Evolutionary conservation across 2,797 vertebrate species (phyloP).

Genomic region (Benthosema pterotum): DNA sequence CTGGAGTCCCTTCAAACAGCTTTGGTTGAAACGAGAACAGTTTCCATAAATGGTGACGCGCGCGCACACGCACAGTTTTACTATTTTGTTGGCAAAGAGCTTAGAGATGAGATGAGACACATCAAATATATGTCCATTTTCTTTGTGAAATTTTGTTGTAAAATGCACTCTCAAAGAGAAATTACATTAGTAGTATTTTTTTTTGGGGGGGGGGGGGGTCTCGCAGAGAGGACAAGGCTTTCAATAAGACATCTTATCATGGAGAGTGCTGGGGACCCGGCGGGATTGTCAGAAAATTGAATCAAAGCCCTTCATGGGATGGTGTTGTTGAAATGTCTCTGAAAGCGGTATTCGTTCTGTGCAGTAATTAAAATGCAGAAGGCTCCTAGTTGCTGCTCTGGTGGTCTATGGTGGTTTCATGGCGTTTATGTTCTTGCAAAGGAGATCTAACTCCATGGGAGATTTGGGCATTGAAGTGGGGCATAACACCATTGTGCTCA

Average conservation of each 20-base stretch:
- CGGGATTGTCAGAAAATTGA: slow-evolving; percentile 65
- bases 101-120: too few relatives aligned
- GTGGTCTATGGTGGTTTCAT: slow-evolving; percentile 53
- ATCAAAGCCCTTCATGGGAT: slow-evolving; percentile 60
- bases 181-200: slow-evolving; percentile 51
- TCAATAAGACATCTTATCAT: slow-evolving; percentile 50
- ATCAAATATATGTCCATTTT: too few relatives aligned
- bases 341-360: slow-evolving; percentile 45
- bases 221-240: slow-evolving; percentile 61
- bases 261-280: slow-evolving; percentile 43
- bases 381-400: slow-evolving; percentile 35
- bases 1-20: too few relatives aligned
- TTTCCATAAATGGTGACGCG: too few relatives aligned
- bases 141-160: not conserved
- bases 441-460: not conserved
- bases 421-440: slow-evolving; percentile 55
- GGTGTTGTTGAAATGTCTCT: slow-evolving; percentile 54
- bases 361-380: slow-evolving; percentile 57
- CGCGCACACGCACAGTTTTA: too few relatives aligned
- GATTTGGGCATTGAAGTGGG: too few relatives aligned
- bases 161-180: slow-evolving; percentile 31
- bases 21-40: too few relatives aligned
- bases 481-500: too few relatives aligned
- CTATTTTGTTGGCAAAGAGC: too few relatives aligned
- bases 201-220: slow-evolving; percentile 58